Evolutionary conservation across 2,113 vertebrate species (phyloP), one percentile per base, ranked within the genome.

Genomic region (Xenopus tropicalis): DNA sequence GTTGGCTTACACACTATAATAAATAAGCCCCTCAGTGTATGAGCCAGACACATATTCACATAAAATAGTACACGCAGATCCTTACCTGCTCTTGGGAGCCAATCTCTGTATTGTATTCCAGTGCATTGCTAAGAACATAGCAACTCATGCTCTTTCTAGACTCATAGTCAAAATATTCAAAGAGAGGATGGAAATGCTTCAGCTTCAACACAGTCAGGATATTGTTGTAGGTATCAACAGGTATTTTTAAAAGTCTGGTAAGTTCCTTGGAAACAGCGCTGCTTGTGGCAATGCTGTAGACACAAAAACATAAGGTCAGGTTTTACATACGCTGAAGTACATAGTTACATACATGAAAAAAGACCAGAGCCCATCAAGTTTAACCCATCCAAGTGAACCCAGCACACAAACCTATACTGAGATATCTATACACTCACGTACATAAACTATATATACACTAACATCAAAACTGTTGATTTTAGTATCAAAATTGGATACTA

Each of bases 71-170:
- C 11, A 17, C 11, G 46, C 3, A 14, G 16, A 48, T 12, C 46
- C 4, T 24, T 79, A 98, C 97, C 96, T 99, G 97, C 67, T 99
- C 97, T 78, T 99, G 97, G 2, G 92, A 91, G 78, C 96, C 84
- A 10, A 99, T 94, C 84, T 95, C 94, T 71, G 97, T 99, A 86
- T 92, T 97, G 80, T 93, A 97, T 80, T 99, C 97, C 86, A 99
- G 85, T 0, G 95, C 98, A 59, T 98, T 99, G 90, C 90, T 96
- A 76, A 99, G 92, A 48, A 98, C 95, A 0, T 99, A 99, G 85
- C 97, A 98, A 78, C 97, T 99, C 97, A 98, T 99, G 88, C 89
- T 97, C 81, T 99, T 99, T 82, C 97, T 92, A 0, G 97, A 98
- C 80, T 99, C 96, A 0, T 96, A 99, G 86, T 99, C 97, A 5